phyloP scores from a whole-genome alignment of 2,888 invertebrate genomes.

The Tetranychus piercei region DNA sequence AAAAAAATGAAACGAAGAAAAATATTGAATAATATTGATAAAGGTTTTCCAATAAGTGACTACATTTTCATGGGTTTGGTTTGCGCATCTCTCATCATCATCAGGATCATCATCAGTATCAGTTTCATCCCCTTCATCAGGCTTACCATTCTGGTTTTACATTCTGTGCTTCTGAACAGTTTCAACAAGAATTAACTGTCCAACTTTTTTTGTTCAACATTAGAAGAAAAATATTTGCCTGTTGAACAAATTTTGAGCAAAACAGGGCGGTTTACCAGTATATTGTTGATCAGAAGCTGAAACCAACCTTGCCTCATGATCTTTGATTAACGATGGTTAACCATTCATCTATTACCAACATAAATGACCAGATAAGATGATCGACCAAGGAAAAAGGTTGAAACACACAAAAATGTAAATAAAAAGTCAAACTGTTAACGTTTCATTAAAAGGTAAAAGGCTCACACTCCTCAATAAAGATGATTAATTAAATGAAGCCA shows the following conservation, averaged over 20 bases:
- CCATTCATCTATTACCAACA: not conserved
- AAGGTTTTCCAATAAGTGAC: not conserved
- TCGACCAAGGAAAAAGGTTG: no score
- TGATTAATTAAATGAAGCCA: conserved; percentile 1
- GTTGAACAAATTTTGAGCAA: no score
- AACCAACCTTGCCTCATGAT: not conserved
- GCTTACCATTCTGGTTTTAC: not conserved
- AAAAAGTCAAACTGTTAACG: no score
- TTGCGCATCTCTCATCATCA: not conserved
- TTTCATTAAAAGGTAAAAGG: no score
- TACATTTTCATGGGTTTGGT: not conserved
- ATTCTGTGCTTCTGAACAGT: not conserved
- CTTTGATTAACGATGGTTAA: not conserved
- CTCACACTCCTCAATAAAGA: not conserved
- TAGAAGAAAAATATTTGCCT: not conserved
- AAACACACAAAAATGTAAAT: no score
- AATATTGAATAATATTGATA: no score
- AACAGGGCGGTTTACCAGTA: no score
- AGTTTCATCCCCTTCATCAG: not conserved
- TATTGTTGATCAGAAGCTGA: no score
- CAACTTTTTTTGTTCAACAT: not conserved
- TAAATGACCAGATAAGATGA: no score
- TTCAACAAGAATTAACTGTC: no score
- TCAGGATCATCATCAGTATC: not conserved
- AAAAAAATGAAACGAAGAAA: not conserved